Conservation (phyloP, 2,797 vertebrate species). For the Epinephelus malabaricus region DNA sequence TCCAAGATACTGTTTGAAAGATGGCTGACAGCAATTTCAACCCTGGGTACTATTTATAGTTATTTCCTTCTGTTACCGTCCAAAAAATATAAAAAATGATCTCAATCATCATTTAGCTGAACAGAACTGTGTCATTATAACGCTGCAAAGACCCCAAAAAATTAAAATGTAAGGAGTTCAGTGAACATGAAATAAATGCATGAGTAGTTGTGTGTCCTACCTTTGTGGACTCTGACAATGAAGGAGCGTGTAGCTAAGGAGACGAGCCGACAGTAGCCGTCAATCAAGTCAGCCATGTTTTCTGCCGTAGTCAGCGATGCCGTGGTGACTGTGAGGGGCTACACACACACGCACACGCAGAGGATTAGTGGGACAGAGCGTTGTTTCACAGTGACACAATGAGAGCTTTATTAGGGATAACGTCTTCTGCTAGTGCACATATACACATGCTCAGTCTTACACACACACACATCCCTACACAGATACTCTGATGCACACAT, state of each 20-base stretch:
- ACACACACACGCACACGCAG: constrained; percentile 42
- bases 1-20: constrained; percentile 28
- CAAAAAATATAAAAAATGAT: background rate
- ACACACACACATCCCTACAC: constrained; percentile 11
- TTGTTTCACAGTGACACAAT: constrained; percentile 75
- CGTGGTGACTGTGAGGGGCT: constrained; percentile 98
- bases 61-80: background rate
- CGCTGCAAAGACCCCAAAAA: background rate
- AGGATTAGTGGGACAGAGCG: constrained; percentile 64
- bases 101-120: background rate
- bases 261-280: constrained; percentile 97
- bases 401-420: constrained; percentile 70
- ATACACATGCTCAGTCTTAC: background rate
- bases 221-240: constrained; percentile 96
- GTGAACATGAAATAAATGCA: background rate
- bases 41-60: constrained; percentile 3
- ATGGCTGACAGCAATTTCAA: constrained; percentile 24
- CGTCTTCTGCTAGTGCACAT: constrained; percentile 26
- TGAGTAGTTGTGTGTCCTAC: constrained; percentile 76
- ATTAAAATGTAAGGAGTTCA: background rate
- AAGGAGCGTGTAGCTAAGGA: constrained; percentile 92
- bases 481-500: constrained; percentile 51
- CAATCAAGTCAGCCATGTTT: constrained; percentile 99
- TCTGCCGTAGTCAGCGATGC: constrained; percentile 95
- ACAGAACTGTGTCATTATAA: background rate